Conservation (phyloP, 2,888 invertebrate genomes). For the Tenthredo notha region DNA sequence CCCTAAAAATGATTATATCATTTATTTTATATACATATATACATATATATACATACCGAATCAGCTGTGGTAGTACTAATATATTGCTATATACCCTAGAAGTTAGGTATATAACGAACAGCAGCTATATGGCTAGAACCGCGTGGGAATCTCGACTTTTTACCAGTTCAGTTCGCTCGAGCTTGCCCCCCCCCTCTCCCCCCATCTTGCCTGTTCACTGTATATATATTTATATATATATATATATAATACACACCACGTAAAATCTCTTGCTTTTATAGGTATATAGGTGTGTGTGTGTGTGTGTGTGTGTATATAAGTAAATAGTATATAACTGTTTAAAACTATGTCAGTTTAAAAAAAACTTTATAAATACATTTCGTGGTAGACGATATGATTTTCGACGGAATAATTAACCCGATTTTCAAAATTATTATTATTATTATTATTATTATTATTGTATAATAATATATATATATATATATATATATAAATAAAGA, state of each 20-base stretch:
- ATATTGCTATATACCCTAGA: neutral
- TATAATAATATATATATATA: too few relatives aligned
- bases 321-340: neutral
- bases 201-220: neutral
- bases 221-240: neutral
- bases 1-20: too few relatives aligned
- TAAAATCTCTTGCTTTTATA: neutral
- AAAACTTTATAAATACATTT: too few relatives aligned
- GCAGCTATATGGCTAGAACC: neutral
- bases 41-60: too few relatives aligned
- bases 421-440: too few relatives aligned
- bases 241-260: too few relatives aligned
- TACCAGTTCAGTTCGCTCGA: slow-evolving; percentile 16
- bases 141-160: slow-evolving; percentile 50
- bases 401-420: too few relatives aligned
- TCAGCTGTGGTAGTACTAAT: too few relatives aligned
- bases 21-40: too few relatives aligned
- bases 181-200: neutral
- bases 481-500: too few relatives aligned
- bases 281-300: neutral
- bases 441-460: too few relatives aligned
- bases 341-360: neutral
- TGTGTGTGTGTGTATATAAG: neutral
- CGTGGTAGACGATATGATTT: too few relatives aligned
- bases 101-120: neutral